Evolutionary conservation across 2,888 invertebrate species (phyloP).

Genomic region (Diaphora mendica): DNA sequence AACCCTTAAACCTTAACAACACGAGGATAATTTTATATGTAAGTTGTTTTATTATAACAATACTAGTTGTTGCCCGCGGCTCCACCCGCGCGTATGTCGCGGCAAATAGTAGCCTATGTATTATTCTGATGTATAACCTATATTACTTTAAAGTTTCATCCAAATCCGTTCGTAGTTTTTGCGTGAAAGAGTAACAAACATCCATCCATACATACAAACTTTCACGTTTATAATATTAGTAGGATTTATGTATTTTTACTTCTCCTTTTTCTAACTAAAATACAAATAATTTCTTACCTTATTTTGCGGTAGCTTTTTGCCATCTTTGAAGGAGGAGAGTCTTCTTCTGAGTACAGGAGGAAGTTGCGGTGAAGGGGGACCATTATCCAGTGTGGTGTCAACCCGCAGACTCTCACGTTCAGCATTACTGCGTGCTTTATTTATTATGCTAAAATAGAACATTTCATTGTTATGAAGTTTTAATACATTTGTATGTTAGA

Average conservation of each 20-base stretch:
- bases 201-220: too few species aligned
- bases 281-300: constrained; percentile 53
- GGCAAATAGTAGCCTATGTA: too few species aligned
- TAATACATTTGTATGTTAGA: not conserved
- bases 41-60: not conserved
- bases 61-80: too few species aligned
- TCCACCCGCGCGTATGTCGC: too few species aligned
- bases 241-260: too few species aligned
- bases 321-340: constrained; percentile 83
- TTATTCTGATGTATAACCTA: too few species aligned
- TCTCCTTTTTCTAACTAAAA: not conserved
- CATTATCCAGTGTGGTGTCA: constrained; percentile 68
- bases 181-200: too few species aligned
- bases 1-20: not conserved
- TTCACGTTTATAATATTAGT: too few species aligned
- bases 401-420: constrained; percentile 66
- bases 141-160: too few species aligned
- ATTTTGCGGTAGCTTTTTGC: constrained; percentile 76
- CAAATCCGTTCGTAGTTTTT: too few species aligned
- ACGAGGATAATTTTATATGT: not conserved
- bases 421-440: constrained; percentile 66
- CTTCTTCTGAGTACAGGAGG: constrained; percentile 82
- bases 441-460: constrained; percentile 74
- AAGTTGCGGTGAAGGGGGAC: constrained; percentile 77
- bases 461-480: not conserved